phyloP scores from a whole-genome alignment of 2,113 vertebrate genomes.

The Megaptera novaeangliae region DNA sequence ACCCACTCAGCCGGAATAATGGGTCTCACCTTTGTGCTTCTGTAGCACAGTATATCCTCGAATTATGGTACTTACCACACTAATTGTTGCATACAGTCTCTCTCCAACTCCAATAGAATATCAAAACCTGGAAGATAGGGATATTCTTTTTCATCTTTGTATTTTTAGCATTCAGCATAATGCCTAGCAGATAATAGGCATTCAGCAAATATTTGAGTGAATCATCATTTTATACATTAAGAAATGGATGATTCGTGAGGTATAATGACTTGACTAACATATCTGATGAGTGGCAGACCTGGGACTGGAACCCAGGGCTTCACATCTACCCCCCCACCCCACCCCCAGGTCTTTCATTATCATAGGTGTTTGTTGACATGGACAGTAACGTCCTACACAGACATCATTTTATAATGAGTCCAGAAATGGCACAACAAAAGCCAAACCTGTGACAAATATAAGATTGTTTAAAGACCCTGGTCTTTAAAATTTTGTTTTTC shows the following conservation, averaged over 20 bases:
- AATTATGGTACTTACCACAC: background rate
- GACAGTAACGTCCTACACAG: background rate
- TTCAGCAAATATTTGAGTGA: background rate
- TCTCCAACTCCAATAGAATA: background rate
- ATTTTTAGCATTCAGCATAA: background rate
- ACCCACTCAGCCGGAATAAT: background rate
- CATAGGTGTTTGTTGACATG: background rate
- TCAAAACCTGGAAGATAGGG: background rate
- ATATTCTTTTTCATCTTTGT: background rate
- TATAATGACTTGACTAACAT: background rate
- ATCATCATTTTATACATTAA: background rate
- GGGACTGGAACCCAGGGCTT: background rate
- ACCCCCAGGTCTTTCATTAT: background rate
- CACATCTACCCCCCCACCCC: background rate
- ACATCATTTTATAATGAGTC: background rate
- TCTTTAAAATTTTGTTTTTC: conserved; percentile 29
- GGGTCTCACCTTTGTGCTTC: background rate
- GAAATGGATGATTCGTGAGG: background rate
- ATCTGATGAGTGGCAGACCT: background rate
- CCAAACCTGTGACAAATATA: background rate
- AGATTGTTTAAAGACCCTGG: background rate
- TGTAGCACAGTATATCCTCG: background rate
- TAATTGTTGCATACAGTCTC: background rate
- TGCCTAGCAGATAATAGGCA: background rate
- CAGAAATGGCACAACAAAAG: background rate